These are phyloP conservation scores for Alosa alosa DNA, from an alignment of 2,113 vertebrate species.

Conservation along the genomic window DNA sequence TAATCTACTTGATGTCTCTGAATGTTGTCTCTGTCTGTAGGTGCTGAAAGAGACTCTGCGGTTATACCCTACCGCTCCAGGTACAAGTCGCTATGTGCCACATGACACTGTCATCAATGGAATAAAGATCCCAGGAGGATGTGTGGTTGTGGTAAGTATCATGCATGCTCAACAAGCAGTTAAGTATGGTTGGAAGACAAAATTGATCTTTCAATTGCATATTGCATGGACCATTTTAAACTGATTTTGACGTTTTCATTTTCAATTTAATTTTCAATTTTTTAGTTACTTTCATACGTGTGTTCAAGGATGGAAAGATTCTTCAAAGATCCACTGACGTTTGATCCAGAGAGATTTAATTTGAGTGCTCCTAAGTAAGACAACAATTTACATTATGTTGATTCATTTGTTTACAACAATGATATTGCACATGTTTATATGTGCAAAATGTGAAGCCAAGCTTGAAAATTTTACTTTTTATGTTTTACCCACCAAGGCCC, in stretches of 20 bases:
- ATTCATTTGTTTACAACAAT: too few relatives aligned
- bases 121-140: slow-evolving; percentile 70
- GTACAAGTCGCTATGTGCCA: slow-evolving; percentile 70
- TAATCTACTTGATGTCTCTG: background rate
- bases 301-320: slow-evolving; percentile 81
- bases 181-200: too few relatives aligned
- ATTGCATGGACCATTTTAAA: too few relatives aligned
- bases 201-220: too few relatives aligned
- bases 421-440: background rate
- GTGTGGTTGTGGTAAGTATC: slow-evolving; percentile 42
- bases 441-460: background rate
- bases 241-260: too few relatives aligned
- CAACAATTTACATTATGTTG: background rate
- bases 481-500: slow-evolving; percentile 56
- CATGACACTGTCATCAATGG: slow-evolving; percentile 72
- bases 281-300: slow-evolving; percentile 78
- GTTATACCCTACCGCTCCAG: slow-evolving; percentile 76
- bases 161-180: too few relatives aligned
- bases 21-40: slow-evolving; percentile 54
- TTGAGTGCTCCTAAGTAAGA: slow-evolving; percentile 84
- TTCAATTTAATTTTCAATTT: too few relatives aligned
- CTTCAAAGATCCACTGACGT: slow-evolving; percentile 84
- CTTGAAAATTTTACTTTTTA: background rate
- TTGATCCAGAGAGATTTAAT: slow-evolving; percentile 88
- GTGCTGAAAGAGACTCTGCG: slow-evolving; percentile 87